Evolutionary conservation across 2,888 invertebrate species (phyloP).

Genomic region (Nyleta sp.): DNA sequence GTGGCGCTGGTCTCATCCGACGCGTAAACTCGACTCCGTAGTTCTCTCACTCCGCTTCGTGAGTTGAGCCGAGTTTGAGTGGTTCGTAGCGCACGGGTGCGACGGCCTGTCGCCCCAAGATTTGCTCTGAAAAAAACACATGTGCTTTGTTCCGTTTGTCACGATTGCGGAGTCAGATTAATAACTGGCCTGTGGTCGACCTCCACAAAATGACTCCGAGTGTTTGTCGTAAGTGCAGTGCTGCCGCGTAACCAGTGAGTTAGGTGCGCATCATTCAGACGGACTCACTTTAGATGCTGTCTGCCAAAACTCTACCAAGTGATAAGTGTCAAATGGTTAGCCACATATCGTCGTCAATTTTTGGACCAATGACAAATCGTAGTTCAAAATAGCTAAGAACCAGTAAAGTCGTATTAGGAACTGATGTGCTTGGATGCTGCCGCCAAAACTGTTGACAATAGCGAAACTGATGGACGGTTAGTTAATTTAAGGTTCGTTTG

Average conservation of each 20-base stretch:
- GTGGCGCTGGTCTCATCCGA: constrained; percentile 68
- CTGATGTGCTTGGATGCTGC: constrained; percentile 1
- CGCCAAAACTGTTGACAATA: background rate
- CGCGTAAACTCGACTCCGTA: constrained; percentile 66
- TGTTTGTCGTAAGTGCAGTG: constrained; percentile 21
- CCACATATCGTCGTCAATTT: background rate
- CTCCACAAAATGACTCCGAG: constrained; percentile 2
- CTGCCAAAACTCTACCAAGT: constrained; percentile 28
- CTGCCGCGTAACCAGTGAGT: constrained; percentile 28
- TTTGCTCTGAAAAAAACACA: constrained; percentile 53
- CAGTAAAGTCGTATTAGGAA: background rate
- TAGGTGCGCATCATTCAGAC: constrained; percentile 15
- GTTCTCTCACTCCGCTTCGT: constrained; percentile 80
- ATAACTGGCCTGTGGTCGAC: constrained; percentile 7
- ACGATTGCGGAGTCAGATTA: constrained; percentile 12
- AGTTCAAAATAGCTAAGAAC: background rate
- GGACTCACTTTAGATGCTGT: constrained; percentile 18
- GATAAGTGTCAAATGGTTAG: constrained; percentile 17
- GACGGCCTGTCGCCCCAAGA: constrained; percentile 40
- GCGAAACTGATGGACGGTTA: constrained; percentile 3
- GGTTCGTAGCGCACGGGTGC: constrained; percentile 75
- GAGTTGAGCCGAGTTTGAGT: constrained; percentile 75
- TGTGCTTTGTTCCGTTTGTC: constrained; percentile 61
- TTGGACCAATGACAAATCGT: background rate
- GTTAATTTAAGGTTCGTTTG: background rate